Percentiles rank a stretch among this genome's conserved stretches.
These are phyloP conservation scores for Lampropteryx suffumata DNA, from an alignment of 2,888 invertebrate species.

Conservation along the genomic window DNA sequence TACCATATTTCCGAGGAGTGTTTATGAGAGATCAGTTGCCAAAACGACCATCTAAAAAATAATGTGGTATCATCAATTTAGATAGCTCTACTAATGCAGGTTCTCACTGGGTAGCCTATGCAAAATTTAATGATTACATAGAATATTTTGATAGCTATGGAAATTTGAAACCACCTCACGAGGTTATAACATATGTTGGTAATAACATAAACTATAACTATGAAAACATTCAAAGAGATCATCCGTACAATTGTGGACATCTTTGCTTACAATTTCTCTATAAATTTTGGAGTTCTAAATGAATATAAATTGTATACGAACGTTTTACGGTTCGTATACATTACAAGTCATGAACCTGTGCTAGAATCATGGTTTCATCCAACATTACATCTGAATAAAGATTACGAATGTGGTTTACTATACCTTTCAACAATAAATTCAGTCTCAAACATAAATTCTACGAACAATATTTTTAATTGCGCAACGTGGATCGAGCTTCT, in stretches of 20 bases:
- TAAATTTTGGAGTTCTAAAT: not conserved
- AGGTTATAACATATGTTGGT: not conserved
- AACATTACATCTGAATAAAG: not conserved
- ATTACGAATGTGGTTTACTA: conserved; percentile 3
- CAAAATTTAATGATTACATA: not conserved
- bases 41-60: too few species aligned
- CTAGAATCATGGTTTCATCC: not conserved
- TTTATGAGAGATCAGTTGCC: conserved; percentile 18
- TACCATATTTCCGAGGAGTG: conserved; percentile 16
- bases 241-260: conserved; percentile 11
- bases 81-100: conserved; percentile 4
- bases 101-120: conserved; percentile 19
- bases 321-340: too few species aligned
- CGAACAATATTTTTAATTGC: conserved; percentile 1
- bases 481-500: too few species aligned
- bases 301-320: not conserved
- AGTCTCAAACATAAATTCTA: not conserved
- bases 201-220: not conserved
- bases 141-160: conserved; percentile 20
- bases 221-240: not conserved
- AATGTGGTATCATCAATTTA: conserved; percentile 14
- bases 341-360: not conserved
- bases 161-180: conserved; percentile 8
- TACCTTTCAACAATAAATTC: not conserved
- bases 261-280: conserved; percentile 4